These are phyloP conservation scores for Lepilemur septentrionalis DNA, from an alignment of 2,797 vertebrate genomes.

Conservation along the genomic window DNA sequence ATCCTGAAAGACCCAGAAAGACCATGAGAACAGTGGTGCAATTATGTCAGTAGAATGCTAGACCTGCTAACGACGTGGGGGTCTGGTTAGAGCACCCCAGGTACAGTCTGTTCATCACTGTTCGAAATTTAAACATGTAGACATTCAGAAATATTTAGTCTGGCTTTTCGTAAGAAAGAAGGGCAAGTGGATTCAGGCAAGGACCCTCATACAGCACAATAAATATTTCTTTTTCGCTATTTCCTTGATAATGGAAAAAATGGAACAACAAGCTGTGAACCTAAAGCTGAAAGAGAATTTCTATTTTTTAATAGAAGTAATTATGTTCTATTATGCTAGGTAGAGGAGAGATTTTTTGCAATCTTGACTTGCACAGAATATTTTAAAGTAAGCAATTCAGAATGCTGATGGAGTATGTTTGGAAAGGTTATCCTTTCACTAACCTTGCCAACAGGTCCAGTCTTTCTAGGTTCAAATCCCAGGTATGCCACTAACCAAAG, in stretches of 20 bases:
- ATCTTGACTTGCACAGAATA: conserved; percentile 10
- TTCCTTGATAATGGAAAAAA: conserved; percentile 53
- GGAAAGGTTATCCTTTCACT: background rate
- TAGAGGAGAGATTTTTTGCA: background rate
- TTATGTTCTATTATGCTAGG: background rate
- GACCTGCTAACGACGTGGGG: conserved; percentile 68
- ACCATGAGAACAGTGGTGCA: background rate
- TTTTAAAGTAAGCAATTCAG: conserved; percentile 32
- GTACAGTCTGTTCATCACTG: conserved; percentile 73
- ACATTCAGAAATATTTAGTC: conserved; percentile 79
- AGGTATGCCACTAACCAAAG: background rate
- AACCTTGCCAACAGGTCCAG: background rate
- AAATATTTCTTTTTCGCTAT: conserved; percentile 75
- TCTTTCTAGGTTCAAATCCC: background rate
- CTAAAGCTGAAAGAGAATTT: conserved; percentile 29
- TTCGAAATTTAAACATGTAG: conserved; percentile 75
- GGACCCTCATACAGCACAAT: conserved; percentile 61
- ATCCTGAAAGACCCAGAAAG: conserved; percentile 68
- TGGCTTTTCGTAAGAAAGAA: conserved; percentile 76
- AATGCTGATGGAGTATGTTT: background rate
- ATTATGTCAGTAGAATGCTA: conserved; percentile 72
- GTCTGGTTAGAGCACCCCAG: conserved; percentile 68
- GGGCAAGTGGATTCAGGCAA: conserved; percentile 75
- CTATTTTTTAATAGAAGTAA: background rate
- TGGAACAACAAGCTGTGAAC: background rate